Evolutionary conservation across 2,113 vertebrate species (phyloP).

Genomic region (Sclerurus mexicanus): DNA sequence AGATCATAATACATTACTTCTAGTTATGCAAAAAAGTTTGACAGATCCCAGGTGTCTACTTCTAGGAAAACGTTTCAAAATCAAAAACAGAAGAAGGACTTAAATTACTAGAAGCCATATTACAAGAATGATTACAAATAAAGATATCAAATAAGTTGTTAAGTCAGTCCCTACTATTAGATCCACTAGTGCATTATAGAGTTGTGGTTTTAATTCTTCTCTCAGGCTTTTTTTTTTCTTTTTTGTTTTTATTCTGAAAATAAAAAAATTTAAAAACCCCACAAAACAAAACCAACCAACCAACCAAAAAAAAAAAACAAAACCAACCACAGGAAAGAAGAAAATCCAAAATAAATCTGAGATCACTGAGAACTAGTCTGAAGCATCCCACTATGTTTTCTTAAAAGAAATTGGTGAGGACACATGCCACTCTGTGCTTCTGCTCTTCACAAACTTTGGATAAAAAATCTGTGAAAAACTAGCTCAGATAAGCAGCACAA

Average conservation of each 20-base stretch:
- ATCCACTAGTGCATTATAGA: neutral
- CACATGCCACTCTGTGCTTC: neutral
- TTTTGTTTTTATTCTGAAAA: neutral
- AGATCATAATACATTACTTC: neutral
- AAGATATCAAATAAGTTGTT: neutral
- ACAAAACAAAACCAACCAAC: neutral
- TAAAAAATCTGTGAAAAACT: neutral
- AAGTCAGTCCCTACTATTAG: neutral
- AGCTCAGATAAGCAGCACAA: neutral
- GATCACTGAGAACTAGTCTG: neutral
- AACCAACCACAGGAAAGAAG: neutral
- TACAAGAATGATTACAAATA: neutral
- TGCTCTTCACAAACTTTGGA: neutral
- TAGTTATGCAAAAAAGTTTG: neutral
- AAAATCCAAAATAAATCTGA: neutral
- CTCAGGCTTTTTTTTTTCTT: neutral
- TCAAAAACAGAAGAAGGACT: neutral
- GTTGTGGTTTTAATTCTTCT: neutral
- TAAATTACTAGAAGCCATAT: neutral
- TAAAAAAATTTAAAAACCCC: no score
- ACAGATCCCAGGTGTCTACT: neutral
- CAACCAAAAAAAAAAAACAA: neutral
- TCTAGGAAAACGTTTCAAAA: neutral
- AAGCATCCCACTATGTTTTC: neutral
- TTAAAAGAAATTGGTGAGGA: neutral